phyloP scores from a whole-genome alignment of 2,888 invertebrate genomes.

The Ichneumoninae sp. region DNA sequence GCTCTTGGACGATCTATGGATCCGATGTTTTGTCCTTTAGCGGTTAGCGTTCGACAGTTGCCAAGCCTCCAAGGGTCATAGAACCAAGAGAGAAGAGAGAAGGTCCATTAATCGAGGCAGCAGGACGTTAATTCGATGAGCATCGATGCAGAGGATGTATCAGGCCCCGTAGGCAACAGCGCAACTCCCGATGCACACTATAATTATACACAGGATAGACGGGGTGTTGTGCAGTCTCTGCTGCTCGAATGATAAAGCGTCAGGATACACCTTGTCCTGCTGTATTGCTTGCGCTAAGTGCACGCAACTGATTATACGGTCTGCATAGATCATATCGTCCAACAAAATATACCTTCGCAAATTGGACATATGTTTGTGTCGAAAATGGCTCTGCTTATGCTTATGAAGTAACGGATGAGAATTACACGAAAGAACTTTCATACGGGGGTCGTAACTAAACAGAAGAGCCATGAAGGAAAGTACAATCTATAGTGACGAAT shows the following conservation, averaged over 20 bases:
- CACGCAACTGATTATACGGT: conserved; percentile 31
- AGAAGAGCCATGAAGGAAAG: not conserved
- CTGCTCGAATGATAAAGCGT: conserved; percentile 28
- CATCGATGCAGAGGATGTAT: conserved; percentile 57
- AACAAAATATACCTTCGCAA: not conserved
- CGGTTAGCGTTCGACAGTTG: conserved; percentile 51
- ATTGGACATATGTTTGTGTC: not conserved
- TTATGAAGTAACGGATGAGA: conserved; percentile 37
- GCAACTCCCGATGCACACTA: conserved; percentile 40
- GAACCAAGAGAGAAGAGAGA: conserved; percentile 35
- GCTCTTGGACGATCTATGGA: not conserved
- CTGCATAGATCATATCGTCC: not conserved
- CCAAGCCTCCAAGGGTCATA: conserved; percentile 41
- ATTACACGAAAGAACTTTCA: conserved; percentile 62
- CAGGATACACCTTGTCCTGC: conserved; percentile 16
- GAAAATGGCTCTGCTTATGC: conserved; percentile 50
- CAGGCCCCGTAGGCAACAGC: conserved; percentile 43
- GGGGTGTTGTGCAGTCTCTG: conserved; percentile 1
- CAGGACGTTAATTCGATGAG: conserved; percentile 66
- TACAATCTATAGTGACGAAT: conserved; percentile 37
- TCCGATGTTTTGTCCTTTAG: not conserved
- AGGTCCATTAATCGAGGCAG: conserved; percentile 59
- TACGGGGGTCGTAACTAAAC: conserved; percentile 53
- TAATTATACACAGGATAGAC: conserved; percentile 36
- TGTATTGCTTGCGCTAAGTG: conserved; percentile 26